Conservation (phyloP, 2,888 invertebrate species). For the Dugesia japonica region DNA sequence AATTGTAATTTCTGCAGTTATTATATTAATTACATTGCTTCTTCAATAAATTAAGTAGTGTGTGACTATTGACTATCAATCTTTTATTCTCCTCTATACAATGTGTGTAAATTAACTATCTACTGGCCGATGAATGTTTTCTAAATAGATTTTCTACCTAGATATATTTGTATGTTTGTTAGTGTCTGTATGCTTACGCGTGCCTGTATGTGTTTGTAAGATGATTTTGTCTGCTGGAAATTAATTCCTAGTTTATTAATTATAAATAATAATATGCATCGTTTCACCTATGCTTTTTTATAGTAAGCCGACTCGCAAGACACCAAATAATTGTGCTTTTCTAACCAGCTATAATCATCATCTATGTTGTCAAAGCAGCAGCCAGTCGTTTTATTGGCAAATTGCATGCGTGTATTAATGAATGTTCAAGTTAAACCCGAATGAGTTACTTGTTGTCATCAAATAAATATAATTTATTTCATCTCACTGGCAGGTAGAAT, state of each 20-base stretch:
- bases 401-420: slow-evolving; percentile 16
- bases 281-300: slow-evolving; percentile 20
- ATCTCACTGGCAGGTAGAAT: slow-evolving; percentile 11
- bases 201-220: neutral
- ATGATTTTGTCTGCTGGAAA: slow-evolving; percentile 20
- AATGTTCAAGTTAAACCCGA: slow-evolving; percentile 15
- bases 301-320: slow-evolving; percentile 16
- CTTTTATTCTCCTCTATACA: slow-evolving; percentile 15
- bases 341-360: slow-evolving; percentile 20
- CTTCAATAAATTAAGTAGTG: slow-evolving; percentile 15
- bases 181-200: neutral
- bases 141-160: neutral
- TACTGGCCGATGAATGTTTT: neutral
- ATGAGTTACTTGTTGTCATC: slow-evolving; percentile 20
- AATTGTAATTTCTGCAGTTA: slow-evolving; percentile 15
- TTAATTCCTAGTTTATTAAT: slow-evolving; percentile 20
- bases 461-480: slow-evolving; percentile 15
- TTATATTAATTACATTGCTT: slow-evolving; percentile 16
- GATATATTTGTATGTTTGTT: neutral
- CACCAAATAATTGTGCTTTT: slow-evolving; percentile 11
- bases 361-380: slow-evolving; percentile 20
- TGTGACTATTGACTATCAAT: slow-evolving; percentile 15
- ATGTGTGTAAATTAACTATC: neutral
- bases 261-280: slow-evolving; percentile 20
- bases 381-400: slow-evolving; percentile 16